phyloP scores from a whole-genome alignment of 2,113 vertebrate genomes.

The Rhinolophus sinicus region DNA sequence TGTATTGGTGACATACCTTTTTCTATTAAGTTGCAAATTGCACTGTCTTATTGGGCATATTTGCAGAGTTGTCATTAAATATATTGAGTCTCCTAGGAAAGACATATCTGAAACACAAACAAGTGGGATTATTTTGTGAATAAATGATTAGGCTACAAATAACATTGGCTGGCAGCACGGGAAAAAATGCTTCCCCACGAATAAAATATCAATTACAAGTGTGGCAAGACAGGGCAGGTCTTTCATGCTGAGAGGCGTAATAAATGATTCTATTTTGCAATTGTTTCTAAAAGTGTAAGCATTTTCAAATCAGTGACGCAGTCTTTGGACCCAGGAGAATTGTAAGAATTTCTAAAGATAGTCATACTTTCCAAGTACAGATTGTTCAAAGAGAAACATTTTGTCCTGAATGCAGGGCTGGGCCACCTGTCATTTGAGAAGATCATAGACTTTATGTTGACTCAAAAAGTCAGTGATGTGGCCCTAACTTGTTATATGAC shows the following conservation, averaged over 20 bases:
- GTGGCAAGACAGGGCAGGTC: not conserved
- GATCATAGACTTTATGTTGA: not conserved
- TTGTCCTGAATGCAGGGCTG: not conserved
- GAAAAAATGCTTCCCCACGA: constrained; percentile 43
- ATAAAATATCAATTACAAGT: constrained; percentile 61
- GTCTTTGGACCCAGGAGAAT: constrained; percentile 61
- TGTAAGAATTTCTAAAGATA: constrained; percentile 58
- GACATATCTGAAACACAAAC: constrained; percentile 51
- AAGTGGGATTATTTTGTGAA: constrained; percentile 23
- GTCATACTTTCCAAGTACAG: constrained; percentile 56
- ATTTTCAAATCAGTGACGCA: constrained; percentile 54
- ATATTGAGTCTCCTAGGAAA: constrained; percentile 30
- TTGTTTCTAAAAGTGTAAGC: constrained; percentile 66
- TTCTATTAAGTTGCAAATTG: constrained; percentile 55
- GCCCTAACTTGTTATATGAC: not conserved
- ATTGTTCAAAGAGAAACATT: constrained; percentile 29
- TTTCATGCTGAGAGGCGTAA: constrained; percentile 27
- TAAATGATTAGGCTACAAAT: constrained; percentile 61
- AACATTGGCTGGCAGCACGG: constrained; percentile 36
- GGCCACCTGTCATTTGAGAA: not conserved
- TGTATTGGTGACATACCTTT: not conserved
- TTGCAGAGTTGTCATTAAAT: constrained; percentile 33
- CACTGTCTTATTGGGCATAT: constrained; percentile 37
- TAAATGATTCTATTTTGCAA: constrained; percentile 51
- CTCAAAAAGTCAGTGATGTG: not conserved